These are phyloP conservation scores for Parotia lawesii DNA, from an alignment of 2,113 vertebrate species.

Conservation along the genomic window DNA sequence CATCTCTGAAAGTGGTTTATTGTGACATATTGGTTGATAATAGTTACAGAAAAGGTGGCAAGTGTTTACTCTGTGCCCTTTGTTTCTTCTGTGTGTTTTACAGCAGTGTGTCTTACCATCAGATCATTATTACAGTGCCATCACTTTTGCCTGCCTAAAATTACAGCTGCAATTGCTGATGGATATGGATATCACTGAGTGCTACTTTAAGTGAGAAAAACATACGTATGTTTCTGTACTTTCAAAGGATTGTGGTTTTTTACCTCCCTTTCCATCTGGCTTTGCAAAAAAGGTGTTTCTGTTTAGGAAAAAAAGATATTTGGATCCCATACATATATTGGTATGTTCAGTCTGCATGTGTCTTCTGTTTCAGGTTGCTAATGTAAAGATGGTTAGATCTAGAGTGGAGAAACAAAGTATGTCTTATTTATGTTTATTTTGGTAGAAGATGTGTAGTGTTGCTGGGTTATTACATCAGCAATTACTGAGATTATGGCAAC, in stretches of 20 bases:
- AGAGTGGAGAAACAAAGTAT: background rate
- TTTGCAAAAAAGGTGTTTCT: background rate
- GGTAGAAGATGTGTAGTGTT: slow-evolving; percentile 19
- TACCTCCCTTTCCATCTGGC: background rate
- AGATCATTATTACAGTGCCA: background rate
- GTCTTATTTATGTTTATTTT: background rate
- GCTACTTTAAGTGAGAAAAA: background rate
- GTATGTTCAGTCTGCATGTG: background rate
- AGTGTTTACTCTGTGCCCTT: background rate
- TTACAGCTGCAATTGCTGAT: background rate
- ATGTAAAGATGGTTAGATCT: background rate
- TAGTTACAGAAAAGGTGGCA: background rate
- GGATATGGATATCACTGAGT: background rate
- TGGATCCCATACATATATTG: background rate
- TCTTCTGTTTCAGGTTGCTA: slow-evolving; percentile 7
- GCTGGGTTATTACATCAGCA: slow-evolving; percentile 23
- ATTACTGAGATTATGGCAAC: background rate
- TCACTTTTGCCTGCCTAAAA: background rate
- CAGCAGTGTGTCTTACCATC: background rate
- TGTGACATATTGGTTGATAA: background rate
- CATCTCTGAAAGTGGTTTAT: background rate
- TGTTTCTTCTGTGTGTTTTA: background rate
- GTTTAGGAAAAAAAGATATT: background rate
- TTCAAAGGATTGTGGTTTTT: background rate
- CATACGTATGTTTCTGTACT: background rate